Evolutionary conservation across 1,140 invertebrate species (phyloP).

Genomic region (Leptinotarsa texana): DNA sequence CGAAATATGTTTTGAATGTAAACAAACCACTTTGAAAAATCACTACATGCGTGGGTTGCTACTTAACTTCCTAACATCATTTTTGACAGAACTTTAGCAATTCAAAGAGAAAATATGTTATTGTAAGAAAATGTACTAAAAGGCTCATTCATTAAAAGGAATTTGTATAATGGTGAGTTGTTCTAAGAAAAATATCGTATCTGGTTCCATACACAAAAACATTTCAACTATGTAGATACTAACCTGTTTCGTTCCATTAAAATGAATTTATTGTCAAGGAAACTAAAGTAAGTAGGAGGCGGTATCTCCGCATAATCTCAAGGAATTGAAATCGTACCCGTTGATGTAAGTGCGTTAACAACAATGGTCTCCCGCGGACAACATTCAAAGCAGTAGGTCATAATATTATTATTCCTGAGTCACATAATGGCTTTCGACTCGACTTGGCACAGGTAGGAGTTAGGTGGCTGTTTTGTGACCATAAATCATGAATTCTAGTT

Average conservation of each 20-base stretch:
- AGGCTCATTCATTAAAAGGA: too few species aligned
- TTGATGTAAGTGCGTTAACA: conserved; percentile 3
- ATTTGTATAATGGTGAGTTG: too few species aligned
- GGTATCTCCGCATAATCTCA: neutral
- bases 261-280: conserved; percentile 2
- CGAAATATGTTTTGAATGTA: too few species aligned
- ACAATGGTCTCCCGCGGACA: neutral
- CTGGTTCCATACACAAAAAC: too few species aligned
- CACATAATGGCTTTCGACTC: neutral
- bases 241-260: neutral
- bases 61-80: too few species aligned
- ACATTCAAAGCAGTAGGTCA: conserved; percentile 8
- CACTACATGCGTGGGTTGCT: too few species aligned
- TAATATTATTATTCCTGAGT: conserved; percentile 4
- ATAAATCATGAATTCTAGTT: neutral
- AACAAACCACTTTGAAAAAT: too few species aligned
- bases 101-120: too few species aligned
- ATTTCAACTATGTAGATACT: too few species aligned
- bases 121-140: too few species aligned
- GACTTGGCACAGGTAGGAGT: conserved; percentile 2
- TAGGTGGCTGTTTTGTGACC: neutral
- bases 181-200: too few species aligned
- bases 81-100: too few species aligned
- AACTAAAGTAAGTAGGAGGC: neutral
- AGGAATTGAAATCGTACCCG: conserved; percentile 2